phyloP scores from a whole-genome alignment of 2,797 vertebrate genomes.

The Chrysolophus pictus region DNA sequence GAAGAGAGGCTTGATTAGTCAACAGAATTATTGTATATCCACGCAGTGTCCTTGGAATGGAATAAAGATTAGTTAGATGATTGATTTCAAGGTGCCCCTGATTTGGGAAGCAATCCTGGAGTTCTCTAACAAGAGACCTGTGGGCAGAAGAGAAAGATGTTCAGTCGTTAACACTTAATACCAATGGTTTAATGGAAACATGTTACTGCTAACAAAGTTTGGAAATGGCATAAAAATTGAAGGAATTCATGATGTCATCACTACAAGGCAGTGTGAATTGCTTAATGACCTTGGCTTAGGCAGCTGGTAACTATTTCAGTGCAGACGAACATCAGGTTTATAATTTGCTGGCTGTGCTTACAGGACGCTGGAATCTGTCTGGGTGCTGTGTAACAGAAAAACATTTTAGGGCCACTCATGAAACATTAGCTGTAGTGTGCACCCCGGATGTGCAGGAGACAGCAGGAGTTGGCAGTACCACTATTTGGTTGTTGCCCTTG shows the following conservation, averaged over 20 bases:
- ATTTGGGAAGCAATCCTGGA: neutral
- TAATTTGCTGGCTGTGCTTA: neutral
- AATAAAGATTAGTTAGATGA: neutral
- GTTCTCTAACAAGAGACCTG: too few species aligned
- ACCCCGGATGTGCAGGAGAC: neutral
- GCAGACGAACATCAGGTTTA: neutral
- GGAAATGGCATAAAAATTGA: neutral
- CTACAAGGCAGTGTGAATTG: neutral
- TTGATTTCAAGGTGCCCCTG: neutral
- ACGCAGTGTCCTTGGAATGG: neutral
- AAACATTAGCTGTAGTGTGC: neutral
- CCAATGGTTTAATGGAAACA: neutral
- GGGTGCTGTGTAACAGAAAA: neutral
- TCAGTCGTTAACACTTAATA: neutral
- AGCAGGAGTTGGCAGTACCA: neutral
- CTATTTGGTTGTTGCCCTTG: slow-evolving; percentile 41
- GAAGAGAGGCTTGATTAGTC: neutral
- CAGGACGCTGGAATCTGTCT: neutral
- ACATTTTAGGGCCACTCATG: neutral
- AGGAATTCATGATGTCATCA: neutral
- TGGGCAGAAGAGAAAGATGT: neutral
- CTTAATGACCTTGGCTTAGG: neutral
- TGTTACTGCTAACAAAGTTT: neutral
- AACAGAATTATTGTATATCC: neutral
- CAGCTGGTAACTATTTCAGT: neutral